Evolutionary conservation across 64 coral and sea anemone genomes (phyloP), one percentile per base, ranked within the genome.

Genomic region (Dendrophyllia cribrosa): DNA sequence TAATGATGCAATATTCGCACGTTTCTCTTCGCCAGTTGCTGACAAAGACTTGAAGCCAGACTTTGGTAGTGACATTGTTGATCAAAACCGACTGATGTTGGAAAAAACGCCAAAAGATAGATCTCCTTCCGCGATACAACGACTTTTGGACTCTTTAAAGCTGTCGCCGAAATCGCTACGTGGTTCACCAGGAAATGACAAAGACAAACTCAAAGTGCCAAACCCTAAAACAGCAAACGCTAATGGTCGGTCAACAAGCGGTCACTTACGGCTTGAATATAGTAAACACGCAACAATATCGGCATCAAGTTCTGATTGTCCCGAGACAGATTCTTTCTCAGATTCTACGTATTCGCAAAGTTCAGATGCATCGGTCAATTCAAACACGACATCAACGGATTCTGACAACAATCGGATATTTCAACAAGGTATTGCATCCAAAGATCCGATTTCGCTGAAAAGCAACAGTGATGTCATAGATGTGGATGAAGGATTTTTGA

Each of bases 311-410:
- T 84, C 61, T 9, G 60, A 68, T 12, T 67, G n/a, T 50, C 58
- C 61, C 19, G 80, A 51, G 19, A 51, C 80, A 51, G 80, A 97
- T 50, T 90, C 95, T 6, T 46, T 66, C 23, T 97, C 95, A 15
- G 95, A 96, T 14, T 96, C 95, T 8, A 75, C 71, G 10, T 96
- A 79, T 61, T 94, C 95, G 9, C 92, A 91, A n/a, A 56, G 59
- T 23, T 94, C 88, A 13, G 88, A 94, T n/a, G 20, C 66, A n/a
- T 91, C 92, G n/a, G 58, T 52, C 15, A 70, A 79, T 53, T 89
- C 95, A 48, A 97, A 97, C 73, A 94, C 92, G 65, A 91, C 92
- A 46, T 97, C 92, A 44, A 94, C 86, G 77, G 92, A 97, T 81
- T 97, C 93, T 13, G 92, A 79, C 58, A 91, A 94, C 93, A 87